Evolutionary conservation across 2,888 invertebrate species (phyloP).

Genomic region (Melinopterus prodromus): DNA sequence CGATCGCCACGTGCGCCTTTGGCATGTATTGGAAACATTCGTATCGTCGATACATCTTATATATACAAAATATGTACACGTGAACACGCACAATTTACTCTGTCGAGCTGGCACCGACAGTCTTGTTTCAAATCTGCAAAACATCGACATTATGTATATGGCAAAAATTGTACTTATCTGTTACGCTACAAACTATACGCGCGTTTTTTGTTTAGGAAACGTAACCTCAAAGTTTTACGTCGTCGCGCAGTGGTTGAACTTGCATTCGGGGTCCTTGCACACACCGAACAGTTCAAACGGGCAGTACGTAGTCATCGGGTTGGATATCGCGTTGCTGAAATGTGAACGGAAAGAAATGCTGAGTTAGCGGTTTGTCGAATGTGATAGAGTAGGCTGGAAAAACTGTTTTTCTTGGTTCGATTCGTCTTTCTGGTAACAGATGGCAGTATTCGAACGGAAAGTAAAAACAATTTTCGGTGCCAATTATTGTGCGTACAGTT

Average conservation of each 20-base stretch:
- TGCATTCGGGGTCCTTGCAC: conserved; percentile 57
- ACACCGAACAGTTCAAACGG: conserved; percentile 57
- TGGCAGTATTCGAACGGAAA: no score
- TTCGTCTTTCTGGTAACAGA: no score
- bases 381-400: no score
- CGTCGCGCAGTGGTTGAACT: conserved; percentile 52
- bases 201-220: conserved; percentile 6
- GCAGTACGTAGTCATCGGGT: conserved; percentile 56
- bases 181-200: conserved; percentile 23
- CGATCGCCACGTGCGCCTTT: no score
- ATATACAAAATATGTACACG: conserved; percentile 32
- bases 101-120: neutral
- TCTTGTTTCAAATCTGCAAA: conserved; percentile 21
- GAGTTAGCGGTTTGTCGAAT: neutral
- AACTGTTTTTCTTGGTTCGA: no score
- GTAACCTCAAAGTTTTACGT: conserved; percentile 35
- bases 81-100: conserved; percentile 16
- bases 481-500: no score
- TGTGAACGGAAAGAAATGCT: neutral
- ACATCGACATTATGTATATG: conserved; percentile 21
- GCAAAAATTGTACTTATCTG: conserved; percentile 30
- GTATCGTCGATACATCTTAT: conserved; percentile 28
- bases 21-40: neutral
- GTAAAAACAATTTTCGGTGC: no score
- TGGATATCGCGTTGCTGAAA: conserved; percentile 46